Conservation (phyloP, 1,140 invertebrate species). For the Mercenaria mercenaria region DNA sequence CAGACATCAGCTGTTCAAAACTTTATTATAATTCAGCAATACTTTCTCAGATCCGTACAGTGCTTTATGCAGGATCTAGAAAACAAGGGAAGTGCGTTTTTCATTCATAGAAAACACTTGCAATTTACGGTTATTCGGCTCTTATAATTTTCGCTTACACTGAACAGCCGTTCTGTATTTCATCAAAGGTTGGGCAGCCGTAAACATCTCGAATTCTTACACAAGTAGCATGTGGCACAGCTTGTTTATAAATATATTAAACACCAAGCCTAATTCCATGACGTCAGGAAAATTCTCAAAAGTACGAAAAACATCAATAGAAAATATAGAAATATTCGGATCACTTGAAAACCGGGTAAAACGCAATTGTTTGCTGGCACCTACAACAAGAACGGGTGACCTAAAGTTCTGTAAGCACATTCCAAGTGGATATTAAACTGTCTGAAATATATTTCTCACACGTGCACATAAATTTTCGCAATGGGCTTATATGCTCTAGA, state of each 20-base stretch:
- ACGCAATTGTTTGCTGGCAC: too few species aligned
- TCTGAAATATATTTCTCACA: too few species aligned
- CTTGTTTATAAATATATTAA: slow-evolving; percentile 35
- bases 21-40: too few species aligned
- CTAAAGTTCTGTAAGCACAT: too few species aligned
- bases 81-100: not conserved
- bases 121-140: not conserved
- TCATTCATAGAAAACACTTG: slow-evolving; percentile 2
- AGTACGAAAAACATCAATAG: not conserved
- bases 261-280: not conserved
- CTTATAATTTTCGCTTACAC: not conserved
- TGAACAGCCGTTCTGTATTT: slow-evolving; percentile 14
- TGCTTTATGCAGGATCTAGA: too few species aligned
- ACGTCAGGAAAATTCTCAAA: slow-evolving; percentile 4
- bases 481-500: too few species aligned
- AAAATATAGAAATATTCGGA: not conserved
- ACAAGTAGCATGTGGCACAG: not conserved
- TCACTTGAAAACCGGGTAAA: not conserved
- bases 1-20: too few species aligned
- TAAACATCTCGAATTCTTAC: not conserved
- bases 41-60: too few species aligned
- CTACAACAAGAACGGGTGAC: too few species aligned
- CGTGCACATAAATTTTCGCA: too few species aligned
- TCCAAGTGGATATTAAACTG: too few species aligned
- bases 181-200: slow-evolving; percentile 8